These are phyloP conservation scores for Squalus acanthias DNA, from an alignment of 2,797 vertebrate genomes.

Conservation along the genomic window DNA sequence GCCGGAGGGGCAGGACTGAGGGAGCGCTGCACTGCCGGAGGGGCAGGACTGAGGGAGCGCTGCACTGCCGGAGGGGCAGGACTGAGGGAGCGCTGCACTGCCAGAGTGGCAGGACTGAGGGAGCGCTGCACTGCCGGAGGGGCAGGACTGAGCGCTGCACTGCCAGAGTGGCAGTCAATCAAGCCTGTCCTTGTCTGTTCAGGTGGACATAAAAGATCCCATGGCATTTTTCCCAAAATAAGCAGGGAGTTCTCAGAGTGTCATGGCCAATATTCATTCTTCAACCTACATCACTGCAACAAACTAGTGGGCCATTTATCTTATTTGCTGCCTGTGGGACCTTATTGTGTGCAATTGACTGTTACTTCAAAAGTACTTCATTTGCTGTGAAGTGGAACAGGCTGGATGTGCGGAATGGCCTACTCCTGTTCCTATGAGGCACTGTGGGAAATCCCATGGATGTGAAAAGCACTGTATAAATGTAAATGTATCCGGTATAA, in stretches of 20 bases:
- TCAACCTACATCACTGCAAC: neutral
- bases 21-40: neutral
- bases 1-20: too few species aligned
- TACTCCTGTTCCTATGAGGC: neutral
- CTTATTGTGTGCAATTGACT: neutral
- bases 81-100: too few species aligned
- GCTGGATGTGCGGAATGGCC: neutral
- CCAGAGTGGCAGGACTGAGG: neutral
- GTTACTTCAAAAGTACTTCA: neutral
- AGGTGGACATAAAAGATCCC: neutral
- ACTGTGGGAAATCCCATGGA: neutral
- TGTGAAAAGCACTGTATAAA: neutral
- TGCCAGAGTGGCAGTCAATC: neutral
- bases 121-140: neutral
- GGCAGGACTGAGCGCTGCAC: neutral
- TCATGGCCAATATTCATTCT: neutral
- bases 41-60: neutral
- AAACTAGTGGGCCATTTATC: neutral
- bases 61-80: neutral
- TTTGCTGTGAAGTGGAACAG: neutral
- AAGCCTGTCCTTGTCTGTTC: neutral
- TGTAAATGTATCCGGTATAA: neutral
- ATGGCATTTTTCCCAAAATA: neutral
- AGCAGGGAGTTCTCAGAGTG: neutral
- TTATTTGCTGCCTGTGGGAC: neutral